These are phyloP conservation scores for Xiphorhynchus erythropygius DNA, from an alignment of 2,797 vertebrate genomes.

Conservation along the genomic window DNA sequence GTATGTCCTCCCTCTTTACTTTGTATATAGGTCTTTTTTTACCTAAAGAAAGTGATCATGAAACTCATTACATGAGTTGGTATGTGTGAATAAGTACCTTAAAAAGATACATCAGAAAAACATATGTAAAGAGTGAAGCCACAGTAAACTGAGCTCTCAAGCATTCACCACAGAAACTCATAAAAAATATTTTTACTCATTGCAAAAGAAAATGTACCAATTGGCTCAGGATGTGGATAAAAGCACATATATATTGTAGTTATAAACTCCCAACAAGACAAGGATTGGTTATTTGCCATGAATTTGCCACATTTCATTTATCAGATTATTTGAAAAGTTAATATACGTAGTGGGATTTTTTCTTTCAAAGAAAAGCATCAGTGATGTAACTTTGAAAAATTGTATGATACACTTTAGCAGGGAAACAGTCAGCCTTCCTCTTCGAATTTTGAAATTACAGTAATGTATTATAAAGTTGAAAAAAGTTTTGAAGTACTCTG, in stretches of 20 bases:
- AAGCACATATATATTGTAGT: conserved; percentile 34
- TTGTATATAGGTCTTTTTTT: not conserved
- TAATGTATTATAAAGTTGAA: not conserved
- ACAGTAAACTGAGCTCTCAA: conserved; percentile 11
- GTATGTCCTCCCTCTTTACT: not conserved
- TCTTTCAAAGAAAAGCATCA: not conserved
- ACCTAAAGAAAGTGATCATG: not conserved
- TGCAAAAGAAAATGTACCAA: conserved; percentile 45
- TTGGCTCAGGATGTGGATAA: conserved; percentile 59
- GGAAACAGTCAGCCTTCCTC: not conserved
- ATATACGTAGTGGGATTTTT: not conserved
- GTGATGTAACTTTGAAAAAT: not conserved
- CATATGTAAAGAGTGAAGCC: not conserved
- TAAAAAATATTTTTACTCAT: conserved; percentile 40
- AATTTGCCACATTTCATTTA: not conserved
- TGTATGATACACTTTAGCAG: not conserved
- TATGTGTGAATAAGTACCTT: not conserved
- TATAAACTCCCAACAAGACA: conserved; percentile 47
- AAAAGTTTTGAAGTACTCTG: not conserved
- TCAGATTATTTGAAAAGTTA: not conserved
- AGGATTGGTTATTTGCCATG: not conserved
- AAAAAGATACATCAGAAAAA: conserved; percentile 9
- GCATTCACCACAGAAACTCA: not conserved
- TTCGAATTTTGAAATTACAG: not conserved
- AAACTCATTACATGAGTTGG: not conserved